Percentiles rank a stretch among this genome's conserved stretches.
Evolutionary conservation across 1,140 invertebrate genomes (phyloP).

Genomic region (Monomorium pharaonis): DNA sequence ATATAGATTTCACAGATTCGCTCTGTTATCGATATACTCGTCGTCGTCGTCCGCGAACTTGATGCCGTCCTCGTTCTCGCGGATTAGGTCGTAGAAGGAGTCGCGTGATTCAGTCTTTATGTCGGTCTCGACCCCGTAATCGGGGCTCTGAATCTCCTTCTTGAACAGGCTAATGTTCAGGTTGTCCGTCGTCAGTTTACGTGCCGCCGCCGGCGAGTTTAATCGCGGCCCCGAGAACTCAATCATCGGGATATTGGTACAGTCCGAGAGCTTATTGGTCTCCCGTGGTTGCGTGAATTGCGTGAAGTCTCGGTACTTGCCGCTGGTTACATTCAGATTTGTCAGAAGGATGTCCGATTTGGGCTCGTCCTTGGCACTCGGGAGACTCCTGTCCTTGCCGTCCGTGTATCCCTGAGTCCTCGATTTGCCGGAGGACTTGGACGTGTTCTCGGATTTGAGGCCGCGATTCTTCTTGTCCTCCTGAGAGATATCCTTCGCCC

Average conservation of each 20-base stretch:
- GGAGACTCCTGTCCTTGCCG: slow-evolving; percentile 20
- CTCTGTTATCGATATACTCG: slow-evolving; percentile 81
- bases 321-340: slow-evolving; percentile 65
- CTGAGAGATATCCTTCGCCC: neutral
- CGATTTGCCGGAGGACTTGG: slow-evolving; percentile 26
- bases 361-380: slow-evolving; percentile 60
- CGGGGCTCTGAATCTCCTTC: slow-evolving; percentile 78
- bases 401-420: slow-evolving; percentile 8
- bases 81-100: slow-evolving; percentile 81
- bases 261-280: slow-evolving; percentile 55
- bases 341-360: slow-evolving; percentile 24
- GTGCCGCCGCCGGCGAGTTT: slow-evolving; percentile 77
- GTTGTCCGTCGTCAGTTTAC: slow-evolving; percentile 66
- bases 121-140: slow-evolving; percentile 78
- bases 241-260: slow-evolving; percentile 76
- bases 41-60: slow-evolving; percentile 86
- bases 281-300: slow-evolving; percentile 67
- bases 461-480: slow-evolving; percentile 24
- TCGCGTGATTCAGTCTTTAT: slow-evolving; percentile 76
- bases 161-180: slow-evolving; percentile 65
- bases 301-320: slow-evolving; percentile 75
- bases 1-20: slow-evolving; percentile 63
- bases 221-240: slow-evolving; percentile 75
- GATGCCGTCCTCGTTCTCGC: slow-evolving; percentile 81
- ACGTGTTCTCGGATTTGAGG: neutral